Evolutionary conservation across 1,140 invertebrate genomes (phyloP).

Genomic region (Anoplolepis gracilipes): DNA sequence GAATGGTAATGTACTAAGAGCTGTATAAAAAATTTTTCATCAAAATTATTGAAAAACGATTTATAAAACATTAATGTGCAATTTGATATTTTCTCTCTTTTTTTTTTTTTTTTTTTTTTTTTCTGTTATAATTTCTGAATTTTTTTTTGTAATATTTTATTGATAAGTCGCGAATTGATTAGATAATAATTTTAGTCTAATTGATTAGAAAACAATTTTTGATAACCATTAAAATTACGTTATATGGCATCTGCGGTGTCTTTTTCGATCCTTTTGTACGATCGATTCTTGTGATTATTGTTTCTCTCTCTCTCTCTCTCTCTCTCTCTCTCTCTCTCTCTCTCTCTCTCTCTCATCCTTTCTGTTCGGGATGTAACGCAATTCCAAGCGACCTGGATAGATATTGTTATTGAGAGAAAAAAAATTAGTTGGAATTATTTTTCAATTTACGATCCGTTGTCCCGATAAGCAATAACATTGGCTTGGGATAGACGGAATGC

Average conservation of each 20-base stretch:
- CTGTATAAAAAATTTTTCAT: background rate
- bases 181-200: too few species aligned
- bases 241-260: background rate
- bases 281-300: conserved; percentile 69
- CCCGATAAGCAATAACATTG: conserved; percentile 54
- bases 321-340: too few species aligned
- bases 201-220: background rate
- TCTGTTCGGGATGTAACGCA: conserved; percentile 54
- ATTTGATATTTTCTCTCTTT: background rate
- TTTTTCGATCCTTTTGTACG: conserved; percentile 34
- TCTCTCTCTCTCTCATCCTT: conserved; percentile 36
- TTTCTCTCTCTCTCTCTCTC: conserved; percentile 31
- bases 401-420: conserved; percentile 55
- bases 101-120: too few species aligned
- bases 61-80: background rate
- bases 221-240: background rate
- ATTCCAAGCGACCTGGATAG: conserved; percentile 58
- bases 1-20: conserved; percentile 17
- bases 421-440: conserved; percentile 64
- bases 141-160: background rate
- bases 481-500: conserved; percentile 13
- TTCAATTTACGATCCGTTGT: conserved; percentile 55
- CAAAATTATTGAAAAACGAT: background rate
- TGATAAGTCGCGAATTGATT: too few species aligned
- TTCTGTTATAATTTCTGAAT: too few species aligned